Percentiles rank a stretch among this genome's conserved stretches.
Evolutionary conservation across 2,113 vertebrate genomes (phyloP).

Genomic region (Thunnus maccoyii): DNA sequence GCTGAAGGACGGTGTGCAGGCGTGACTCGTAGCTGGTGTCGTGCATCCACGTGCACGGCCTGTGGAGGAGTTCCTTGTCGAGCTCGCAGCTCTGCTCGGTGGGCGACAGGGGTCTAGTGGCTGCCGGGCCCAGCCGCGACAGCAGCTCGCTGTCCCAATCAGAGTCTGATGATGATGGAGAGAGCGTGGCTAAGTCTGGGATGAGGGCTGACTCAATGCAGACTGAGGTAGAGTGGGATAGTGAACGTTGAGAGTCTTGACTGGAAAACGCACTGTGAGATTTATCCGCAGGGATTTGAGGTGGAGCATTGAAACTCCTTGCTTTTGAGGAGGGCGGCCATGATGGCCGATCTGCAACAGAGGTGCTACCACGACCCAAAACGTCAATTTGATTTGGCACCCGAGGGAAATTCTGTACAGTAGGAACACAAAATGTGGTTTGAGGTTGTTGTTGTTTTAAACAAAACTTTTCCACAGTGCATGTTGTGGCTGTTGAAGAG

Average conservation of each 20-base stretch:
- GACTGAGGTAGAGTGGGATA: constrained; percentile 69
- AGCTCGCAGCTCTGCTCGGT: constrained; percentile 20
- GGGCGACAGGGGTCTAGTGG: neutral
- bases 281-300: neutral
- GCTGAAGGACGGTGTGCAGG: constrained; percentile 77
- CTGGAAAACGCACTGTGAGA: constrained; percentile 9
- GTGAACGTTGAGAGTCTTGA: constrained; percentile 54
- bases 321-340: neutral
- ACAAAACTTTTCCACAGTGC: neutral
- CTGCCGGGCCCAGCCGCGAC: neutral
- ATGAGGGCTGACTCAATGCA: constrained; percentile 74
- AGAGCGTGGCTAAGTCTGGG: constrained; percentile 68
- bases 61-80: constrained; percentile 78
- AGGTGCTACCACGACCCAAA: neutral
- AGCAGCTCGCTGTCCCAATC: constrained; percentile 82
- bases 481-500: neutral
- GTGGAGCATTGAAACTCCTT: neutral
- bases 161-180: constrained; percentile 62
- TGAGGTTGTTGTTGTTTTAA: constrained; percentile 24
- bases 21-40: constrained; percentile 75
- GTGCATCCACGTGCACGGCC: constrained; percentile 62
- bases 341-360: constrained; percentile 10
- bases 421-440: constrained; percentile 22
- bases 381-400: neutral
- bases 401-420: neutral